A percentile compares a stretch with the other conserved stretches of the same genome.
phyloP scores from a whole-genome alignment of 2,113 vertebrate genomes.

The Raja brachyura region DNA sequence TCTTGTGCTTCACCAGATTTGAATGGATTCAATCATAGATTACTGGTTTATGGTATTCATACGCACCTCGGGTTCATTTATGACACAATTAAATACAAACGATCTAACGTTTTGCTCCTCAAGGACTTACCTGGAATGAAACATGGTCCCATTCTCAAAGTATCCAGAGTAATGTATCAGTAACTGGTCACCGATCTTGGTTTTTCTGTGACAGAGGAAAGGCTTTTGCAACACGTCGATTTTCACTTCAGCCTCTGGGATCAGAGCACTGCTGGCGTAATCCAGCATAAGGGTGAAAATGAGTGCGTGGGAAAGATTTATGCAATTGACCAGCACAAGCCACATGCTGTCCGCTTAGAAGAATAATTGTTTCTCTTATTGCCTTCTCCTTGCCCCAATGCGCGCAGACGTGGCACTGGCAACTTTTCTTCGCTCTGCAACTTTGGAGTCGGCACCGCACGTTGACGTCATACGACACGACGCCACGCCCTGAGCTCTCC shows the following conservation, averaged over 20 bases:
- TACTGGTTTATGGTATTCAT: neutral
- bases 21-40: neutral
- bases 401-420: neutral
- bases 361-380: neutral
- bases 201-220: conserved; percentile 76
- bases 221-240: conserved; percentile 82
- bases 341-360: no score
- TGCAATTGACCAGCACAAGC: neutral
- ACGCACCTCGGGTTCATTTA: neutral
- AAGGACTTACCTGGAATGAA: conserved; percentile 73
- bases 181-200: conserved; percentile 84
- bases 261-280: conserved; percentile 62
- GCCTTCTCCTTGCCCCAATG: neutral
- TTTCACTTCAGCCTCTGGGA: conserved; percentile 84
- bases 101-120: neutral
- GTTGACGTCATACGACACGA: neutral
- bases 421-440: neutral
- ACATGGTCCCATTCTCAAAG: conserved; percentile 77
- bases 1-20: neutral
- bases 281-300: conserved; percentile 51
- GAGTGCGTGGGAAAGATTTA: conserved; percentile 43
- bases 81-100: neutral
- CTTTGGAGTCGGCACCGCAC: no score
- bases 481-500: neutral
- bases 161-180: conserved; percentile 83